Evolutionary conservation across 2,888 invertebrate genomes (phyloP), one percentile per base, ranked within the genome.

Genomic region (Teinopalpus imperialis): DNA sequence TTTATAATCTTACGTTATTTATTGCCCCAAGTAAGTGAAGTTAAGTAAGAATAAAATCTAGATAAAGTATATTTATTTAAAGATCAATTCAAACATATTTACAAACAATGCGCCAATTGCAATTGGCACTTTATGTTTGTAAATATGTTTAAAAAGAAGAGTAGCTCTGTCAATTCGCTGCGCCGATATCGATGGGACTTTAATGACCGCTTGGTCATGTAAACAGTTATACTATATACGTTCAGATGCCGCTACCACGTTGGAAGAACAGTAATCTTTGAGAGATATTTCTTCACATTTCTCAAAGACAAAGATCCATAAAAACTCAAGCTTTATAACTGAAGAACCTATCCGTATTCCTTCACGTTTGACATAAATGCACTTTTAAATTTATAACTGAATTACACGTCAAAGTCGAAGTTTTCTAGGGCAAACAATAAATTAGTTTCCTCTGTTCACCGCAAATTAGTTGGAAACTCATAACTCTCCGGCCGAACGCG

Each of bases 391-490:
- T 16, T 16, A 16, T 9, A 2, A 8, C 9, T 20, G n/a, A n/a
- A n/a, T n/a, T n/a, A n/a, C n/a, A n/a, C n/a, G n/a, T n/a, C n/a
- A n/a, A n/a, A n/a, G 20, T 23, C 4, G 1, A 9, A 8, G 3
- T 45, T 20, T 34, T 27, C 5, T 30, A 16, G 43, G 30, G 24
- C 39, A 40, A 24, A 5, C n/a, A 37, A 43, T 24, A 8, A 24
- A n/a, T 24, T 16, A 12, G 9, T 40, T 31, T 10, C 24, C 30
- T 26, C 24, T 39, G 20, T 39, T 29, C n/a, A 47, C 51, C 37
- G 36, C 48, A 37, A 48, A 24, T 52, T 47, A 49, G 53, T 52
- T 47, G 47, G 55, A 56, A 57, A 55, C 41, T 52, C 35, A 31
- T 43, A 29, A 30, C 41, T 35, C 43, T 51, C 43, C n/a, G n/a